phyloP scores from a whole-genome alignment of 2,888 invertebrate species.

The Sipha maydis region DNA sequence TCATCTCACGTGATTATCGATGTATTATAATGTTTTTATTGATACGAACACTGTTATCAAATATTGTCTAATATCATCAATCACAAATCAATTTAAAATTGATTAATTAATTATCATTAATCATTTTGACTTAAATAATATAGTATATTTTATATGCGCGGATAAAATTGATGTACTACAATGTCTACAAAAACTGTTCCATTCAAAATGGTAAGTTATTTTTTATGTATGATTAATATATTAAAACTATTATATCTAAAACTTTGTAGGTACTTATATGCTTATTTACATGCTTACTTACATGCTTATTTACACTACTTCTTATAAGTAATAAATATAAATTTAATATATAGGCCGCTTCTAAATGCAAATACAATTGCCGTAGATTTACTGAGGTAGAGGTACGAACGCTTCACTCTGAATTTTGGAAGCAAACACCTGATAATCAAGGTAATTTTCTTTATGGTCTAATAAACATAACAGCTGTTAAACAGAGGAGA shows the following conservation, averaged over 20 bases:
- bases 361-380: not conserved
- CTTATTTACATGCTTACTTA: constrained; percentile 1
- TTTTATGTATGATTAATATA: constrained; percentile 1
- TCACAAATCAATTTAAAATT: not conserved
- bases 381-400: constrained; percentile 16
- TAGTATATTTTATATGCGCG: not conserved
- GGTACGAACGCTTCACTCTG: not conserved
- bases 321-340: not conserved
- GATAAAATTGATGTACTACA: constrained; percentile 1
- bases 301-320: not conserved
- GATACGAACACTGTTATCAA: not conserved
- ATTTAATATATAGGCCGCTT: not conserved
- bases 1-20: not conserved
- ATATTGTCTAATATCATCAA: constrained; percentile 12
- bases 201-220: not conserved
- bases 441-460: not conserved
- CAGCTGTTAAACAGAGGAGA: not conserved
- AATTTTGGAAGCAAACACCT: constrained; percentile 19
- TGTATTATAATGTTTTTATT: too few relatives aligned
- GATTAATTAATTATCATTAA: too few relatives aligned
- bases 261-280: not conserved
- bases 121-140: not conserved
- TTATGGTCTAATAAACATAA: not conserved
- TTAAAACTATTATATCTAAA: constrained; percentile 4
- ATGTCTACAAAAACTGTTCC: constrained; percentile 2